These are phyloP conservation scores for Chrysolina americana DNA, from an alignment of 2,888 invertebrate species.

Conservation along the genomic window DNA sequence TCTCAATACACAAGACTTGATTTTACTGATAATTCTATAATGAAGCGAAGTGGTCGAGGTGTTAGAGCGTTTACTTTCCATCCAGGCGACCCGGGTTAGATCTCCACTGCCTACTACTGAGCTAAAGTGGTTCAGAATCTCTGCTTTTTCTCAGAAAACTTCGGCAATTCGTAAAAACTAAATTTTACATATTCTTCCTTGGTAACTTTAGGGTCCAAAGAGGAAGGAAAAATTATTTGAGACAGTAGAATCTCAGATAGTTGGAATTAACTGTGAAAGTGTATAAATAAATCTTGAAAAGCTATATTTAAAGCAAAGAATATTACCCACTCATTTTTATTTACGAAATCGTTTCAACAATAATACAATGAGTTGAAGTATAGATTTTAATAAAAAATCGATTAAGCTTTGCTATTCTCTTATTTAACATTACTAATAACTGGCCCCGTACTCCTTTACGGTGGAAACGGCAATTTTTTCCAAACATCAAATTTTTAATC, in stretches of 20 bases:
- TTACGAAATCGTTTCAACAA: not conserved
- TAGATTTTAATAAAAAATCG: slow-evolving; percentile 13
- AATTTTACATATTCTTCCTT: too few relatives aligned
- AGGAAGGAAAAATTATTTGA: too few relatives aligned
- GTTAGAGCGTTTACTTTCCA: too few relatives aligned
- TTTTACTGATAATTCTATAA: too few relatives aligned
- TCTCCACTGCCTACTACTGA: too few relatives aligned
- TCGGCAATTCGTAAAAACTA: too few relatives aligned
- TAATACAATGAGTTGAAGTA: not conserved
- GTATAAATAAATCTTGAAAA: not conserved
- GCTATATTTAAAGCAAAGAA: not conserved
- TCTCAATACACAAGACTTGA: too few relatives aligned
- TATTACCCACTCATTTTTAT: slow-evolving; percentile 8
- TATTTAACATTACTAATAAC: slow-evolving; percentile 14
- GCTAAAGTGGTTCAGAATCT: too few relatives aligned
- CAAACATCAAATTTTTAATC: slow-evolving; percentile 38
- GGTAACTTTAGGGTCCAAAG: too few relatives aligned
- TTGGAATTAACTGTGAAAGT: not conserved
- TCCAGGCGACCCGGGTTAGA: too few relatives aligned
- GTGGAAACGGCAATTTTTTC: slow-evolving; percentile 17
- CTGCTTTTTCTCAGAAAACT: too few relatives aligned
- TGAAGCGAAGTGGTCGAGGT: too few relatives aligned
- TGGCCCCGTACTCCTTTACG: slow-evolving; percentile 1
- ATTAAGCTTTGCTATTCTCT: slow-evolving; percentile 8
- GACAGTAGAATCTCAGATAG: not conserved